Conservation (phyloP, 1,140 invertebrate genomes). For the Zelostemma sp. region DNA sequence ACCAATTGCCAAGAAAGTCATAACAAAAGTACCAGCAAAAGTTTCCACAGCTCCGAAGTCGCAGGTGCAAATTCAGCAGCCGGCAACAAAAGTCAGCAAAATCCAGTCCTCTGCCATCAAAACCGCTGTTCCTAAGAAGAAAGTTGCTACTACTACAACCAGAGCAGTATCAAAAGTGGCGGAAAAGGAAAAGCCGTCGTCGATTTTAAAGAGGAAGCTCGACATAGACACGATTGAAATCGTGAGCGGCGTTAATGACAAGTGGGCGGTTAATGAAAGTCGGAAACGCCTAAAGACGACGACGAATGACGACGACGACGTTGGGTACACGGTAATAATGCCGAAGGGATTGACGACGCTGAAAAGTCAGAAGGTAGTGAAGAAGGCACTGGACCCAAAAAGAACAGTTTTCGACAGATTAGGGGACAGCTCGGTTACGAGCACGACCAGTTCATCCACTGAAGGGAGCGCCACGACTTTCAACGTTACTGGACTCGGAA, state of each 20-base stretch:
- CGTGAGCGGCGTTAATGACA: slow-evolving; percentile 30
- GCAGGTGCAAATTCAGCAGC: no score
- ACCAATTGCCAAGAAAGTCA: slow-evolving; percentile 46
- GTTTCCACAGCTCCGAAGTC: slow-evolving; percentile 20
- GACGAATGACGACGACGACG: slow-evolving; percentile 54
- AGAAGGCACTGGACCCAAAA: slow-evolving; percentile 61
- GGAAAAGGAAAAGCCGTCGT: slow-evolving; percentile 48
- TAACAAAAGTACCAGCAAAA: slow-evolving; percentile 38
- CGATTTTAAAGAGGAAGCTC: slow-evolving; percentile 35
- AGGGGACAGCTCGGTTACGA: slow-evolving; percentile 67
- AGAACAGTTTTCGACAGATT: slow-evolving; percentile 68
- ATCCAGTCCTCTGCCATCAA: slow-evolving; percentile 25
- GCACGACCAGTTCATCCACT: slow-evolving; percentile 59
- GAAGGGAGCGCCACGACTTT: slow-evolving; percentile 58
- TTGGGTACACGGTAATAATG: slow-evolving; percentile 68
- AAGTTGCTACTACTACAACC: slow-evolving; percentile 22
- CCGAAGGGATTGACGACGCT: slow-evolving; percentile 59
- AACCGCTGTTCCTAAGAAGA: slow-evolving; percentile 46
- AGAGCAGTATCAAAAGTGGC: slow-evolving; percentile 33
- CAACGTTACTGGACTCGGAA: slow-evolving; percentile 64
- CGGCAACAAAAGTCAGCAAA: no score
- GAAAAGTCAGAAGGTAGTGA: slow-evolving; percentile 63
- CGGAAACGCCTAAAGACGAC: slow-evolving; percentile 53
- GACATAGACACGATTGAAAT: slow-evolving; percentile 42
- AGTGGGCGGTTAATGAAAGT: slow-evolving; percentile 33